Percentiles rank a stretch among this genome's conserved stretches.
Conservation (phyloP, 2,888 invertebrate genomes). For the Lottia gigantea region DNA sequence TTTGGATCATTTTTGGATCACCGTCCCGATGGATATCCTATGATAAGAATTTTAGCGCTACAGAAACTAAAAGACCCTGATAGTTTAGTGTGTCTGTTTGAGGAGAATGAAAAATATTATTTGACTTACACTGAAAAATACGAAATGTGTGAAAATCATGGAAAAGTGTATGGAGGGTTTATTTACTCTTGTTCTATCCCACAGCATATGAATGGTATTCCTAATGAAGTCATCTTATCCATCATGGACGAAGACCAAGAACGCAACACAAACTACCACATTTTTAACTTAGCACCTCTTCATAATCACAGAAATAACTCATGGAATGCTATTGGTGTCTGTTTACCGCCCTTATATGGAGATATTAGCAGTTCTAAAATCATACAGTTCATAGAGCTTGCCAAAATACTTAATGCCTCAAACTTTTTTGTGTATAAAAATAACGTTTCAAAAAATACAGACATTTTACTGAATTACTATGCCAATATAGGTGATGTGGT, state of each 20-base stretch:
- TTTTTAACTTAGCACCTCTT: constrained; percentile 1
- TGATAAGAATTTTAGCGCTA: constrained; percentile 43
- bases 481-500: constrained; percentile 41
- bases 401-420: constrained; percentile 53
- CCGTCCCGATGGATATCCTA: constrained; percentile 30
- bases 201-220: constrained; percentile 21
- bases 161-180: constrained; percentile 60
- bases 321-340: constrained; percentile 49
- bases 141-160: constrained; percentile 67
- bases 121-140: constrained; percentile 37
- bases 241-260: constrained; percentile 20
- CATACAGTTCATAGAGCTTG: constrained; percentile 63
- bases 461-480: constrained; percentile 50
- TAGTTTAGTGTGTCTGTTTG: constrained; percentile 41
- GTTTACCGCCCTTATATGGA: constrained; percentile 65
- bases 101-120: constrained; percentile 21
- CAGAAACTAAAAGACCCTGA: constrained; percentile 33
- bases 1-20: constrained; percentile 53
- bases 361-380: constrained; percentile 51
- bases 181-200: constrained; percentile 60
- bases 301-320: constrained; percentile 12
- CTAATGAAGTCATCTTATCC: constrained; percentile 30
- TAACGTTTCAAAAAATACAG: constrained; percentile 41
- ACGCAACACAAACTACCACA: constrained; percentile 7
- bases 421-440: constrained; percentile 58